A percentile compares a stretch with the other conserved stretches of the same genome.
Evolutionary conservation across 1,140 invertebrate species (phyloP).

Genomic region (Diorhabda carinulata): DNA sequence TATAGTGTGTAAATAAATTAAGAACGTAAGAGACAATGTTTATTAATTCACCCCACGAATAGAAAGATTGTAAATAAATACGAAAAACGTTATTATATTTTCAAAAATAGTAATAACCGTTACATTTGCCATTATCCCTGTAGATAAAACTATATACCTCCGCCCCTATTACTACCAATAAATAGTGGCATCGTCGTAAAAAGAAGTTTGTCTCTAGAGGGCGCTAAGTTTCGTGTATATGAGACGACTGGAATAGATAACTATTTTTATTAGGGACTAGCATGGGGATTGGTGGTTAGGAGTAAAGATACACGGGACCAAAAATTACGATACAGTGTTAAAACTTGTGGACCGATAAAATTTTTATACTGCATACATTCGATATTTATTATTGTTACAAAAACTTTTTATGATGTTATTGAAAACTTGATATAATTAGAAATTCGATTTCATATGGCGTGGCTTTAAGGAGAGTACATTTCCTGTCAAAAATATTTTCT

Average conservation of each 20-base stretch:
- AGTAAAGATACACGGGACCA: not conserved
- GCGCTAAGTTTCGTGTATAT: not conserved
- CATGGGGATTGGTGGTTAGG: not conserved
- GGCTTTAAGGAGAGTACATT: too few relatives aligned
- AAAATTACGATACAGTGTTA: not conserved
- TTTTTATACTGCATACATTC: not conserved
- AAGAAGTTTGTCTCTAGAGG: not conserved
- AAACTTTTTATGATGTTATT: too few relatives aligned
- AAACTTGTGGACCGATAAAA: not conserved
- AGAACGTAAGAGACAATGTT: too few relatives aligned
- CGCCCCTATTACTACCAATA: not conserved
- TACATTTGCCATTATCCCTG: not conserved
- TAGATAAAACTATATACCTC: not conserved
- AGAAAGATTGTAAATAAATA: too few relatives aligned
- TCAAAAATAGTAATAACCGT: too few relatives aligned
- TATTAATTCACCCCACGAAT: too few relatives aligned
- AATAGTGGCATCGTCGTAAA: not conserved
- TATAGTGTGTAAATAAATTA: too few relatives aligned
- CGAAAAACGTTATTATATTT: too few relatives aligned
- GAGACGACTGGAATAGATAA: not conserved
- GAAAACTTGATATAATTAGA: too few relatives aligned
- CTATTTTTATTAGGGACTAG: not conserved
- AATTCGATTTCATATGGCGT: too few relatives aligned
- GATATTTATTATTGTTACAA: too few relatives aligned
- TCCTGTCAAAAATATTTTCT: too few relatives aligned